Evolutionary conservation across 1,140 invertebrate species (phyloP).

Genomic region (Glomeris maerens): DNA sequence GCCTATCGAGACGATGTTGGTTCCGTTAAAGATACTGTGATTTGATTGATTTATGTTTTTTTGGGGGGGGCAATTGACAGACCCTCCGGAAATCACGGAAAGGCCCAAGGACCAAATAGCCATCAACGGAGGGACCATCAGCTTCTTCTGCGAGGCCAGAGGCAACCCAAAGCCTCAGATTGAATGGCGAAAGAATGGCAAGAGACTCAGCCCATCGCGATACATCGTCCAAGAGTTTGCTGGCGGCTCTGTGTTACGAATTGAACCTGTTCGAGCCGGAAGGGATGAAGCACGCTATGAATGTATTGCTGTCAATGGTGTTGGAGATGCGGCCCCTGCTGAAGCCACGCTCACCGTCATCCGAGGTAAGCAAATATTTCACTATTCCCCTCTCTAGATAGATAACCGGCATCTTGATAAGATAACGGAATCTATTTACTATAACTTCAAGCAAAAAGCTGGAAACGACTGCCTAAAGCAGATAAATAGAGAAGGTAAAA

Average conservation of each 20-base stretch:
- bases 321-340: constrained; percentile 80
- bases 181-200: constrained; percentile 34
- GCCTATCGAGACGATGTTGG: no score
- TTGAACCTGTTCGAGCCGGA: constrained; percentile 68
- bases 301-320: constrained; percentile 91
- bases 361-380: no score
- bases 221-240: constrained; percentile 33
- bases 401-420: no score
- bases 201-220: constrained; percentile 26
- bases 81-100: constrained; percentile 77
- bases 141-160: constrained; percentile 84
- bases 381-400: no score
- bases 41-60: no score
- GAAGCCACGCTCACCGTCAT: constrained; percentile 73
- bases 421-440: no score
- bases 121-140: constrained; percentile 73
- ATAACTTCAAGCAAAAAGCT: no score
- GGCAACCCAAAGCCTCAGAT: constrained; percentile 57
- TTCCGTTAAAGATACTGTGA: no score
- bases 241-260: constrained; percentile 71
- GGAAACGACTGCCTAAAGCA: no score
- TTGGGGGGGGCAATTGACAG: no score
- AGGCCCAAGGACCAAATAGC: constrained; percentile 74
- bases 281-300: constrained; percentile 84
- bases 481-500: no score